These are phyloP conservation scores for Phrynocephalus guinanensis DNA, from an alignment of 2,797 vertebrate species.

Conservation along the genomic window DNA sequence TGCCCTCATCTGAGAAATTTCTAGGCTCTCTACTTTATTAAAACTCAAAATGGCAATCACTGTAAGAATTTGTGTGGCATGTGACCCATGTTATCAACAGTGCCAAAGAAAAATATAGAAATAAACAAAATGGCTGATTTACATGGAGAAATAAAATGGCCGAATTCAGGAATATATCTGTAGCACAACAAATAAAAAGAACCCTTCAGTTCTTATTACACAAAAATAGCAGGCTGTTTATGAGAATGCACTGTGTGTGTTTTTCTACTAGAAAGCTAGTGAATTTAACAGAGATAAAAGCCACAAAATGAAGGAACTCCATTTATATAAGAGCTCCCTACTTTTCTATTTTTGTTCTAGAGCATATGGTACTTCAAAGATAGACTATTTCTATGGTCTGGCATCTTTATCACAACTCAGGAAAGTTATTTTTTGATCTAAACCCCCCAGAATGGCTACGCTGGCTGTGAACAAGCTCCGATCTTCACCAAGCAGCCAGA, in stretches of 20 bases:
- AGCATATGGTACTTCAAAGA: background rate
- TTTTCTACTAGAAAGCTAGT: background rate
- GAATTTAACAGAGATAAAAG: constrained; percentile 3
- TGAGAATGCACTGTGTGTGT: constrained; percentile 12
- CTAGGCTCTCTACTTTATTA: background rate
- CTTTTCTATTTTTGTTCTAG: background rate
- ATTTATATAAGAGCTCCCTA: background rate
- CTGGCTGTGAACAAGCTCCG: no score
- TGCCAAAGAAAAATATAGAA: background rate
- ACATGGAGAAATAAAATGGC: constrained; percentile 39
- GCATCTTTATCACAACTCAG: background rate
- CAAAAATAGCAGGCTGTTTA: background rate
- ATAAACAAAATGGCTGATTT: constrained; percentile 30
- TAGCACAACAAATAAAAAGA: constrained; percentile 7
- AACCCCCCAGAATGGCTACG: no score
- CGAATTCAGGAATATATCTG: background rate
- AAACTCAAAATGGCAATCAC: constrained; percentile 26
- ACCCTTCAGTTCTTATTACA: constrained; percentile 41
- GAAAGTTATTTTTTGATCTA: no score
- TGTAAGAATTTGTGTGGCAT: constrained; percentile 37
- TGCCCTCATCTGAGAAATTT: background rate
- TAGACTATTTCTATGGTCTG: background rate
- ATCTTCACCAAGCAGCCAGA: background rate
- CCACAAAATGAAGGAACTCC: background rate
- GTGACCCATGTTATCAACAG: background rate